Percentiles rank a stretch among this genome's conserved stretches.
Conservation (phyloP, 2,888 invertebrate genomes). For the Epicampocera succincta region DNA sequence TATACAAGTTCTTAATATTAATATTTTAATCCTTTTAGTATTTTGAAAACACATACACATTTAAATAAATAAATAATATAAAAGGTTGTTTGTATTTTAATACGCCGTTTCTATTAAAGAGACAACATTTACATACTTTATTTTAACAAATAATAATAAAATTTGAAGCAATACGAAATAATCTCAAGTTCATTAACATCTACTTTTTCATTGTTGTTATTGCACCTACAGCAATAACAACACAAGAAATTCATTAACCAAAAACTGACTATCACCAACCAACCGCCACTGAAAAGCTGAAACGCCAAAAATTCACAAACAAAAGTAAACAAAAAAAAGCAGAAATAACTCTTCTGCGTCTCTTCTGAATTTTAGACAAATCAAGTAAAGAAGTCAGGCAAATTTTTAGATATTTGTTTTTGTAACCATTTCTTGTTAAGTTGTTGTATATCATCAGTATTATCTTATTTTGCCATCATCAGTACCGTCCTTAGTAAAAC, state of each 20-base stretch:
- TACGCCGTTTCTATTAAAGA: not conserved
- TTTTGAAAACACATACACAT: not conserved
- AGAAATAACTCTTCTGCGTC: conserved; percentile 5
- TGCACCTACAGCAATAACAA: conserved; percentile 26
- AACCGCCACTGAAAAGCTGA: conserved; percentile 10
- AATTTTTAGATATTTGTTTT: conserved; percentile 1
- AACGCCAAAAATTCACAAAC: not conserved
- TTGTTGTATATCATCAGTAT: conserved; percentile 14
- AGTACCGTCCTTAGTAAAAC: conserved; percentile 19
- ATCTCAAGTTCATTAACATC: conserved; percentile 65
- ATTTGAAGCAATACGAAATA: conserved; percentile 17
- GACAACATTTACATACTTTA: not conserved
- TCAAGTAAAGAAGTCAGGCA: conserved; percentile 13
- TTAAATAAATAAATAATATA: conserved; percentile 8
- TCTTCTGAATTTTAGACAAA: not conserved
- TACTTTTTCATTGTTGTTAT: conserved; percentile 33
- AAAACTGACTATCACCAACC: conserved; percentile 1
- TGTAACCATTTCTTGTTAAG: conserved; percentile 30
- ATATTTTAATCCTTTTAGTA: not conserved
- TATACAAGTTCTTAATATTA: too few species aligned
- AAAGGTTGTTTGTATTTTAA: conserved; percentile 4
- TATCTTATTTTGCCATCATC: conserved; percentile 31
- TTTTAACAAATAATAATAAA: not conserved
- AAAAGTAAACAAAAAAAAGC: not conserved
- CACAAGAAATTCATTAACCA: conserved; percentile 9